Evolutionary conservation across 2,888 invertebrate species (phyloP).

Genomic region (Drosophila meridionalis): DNA sequence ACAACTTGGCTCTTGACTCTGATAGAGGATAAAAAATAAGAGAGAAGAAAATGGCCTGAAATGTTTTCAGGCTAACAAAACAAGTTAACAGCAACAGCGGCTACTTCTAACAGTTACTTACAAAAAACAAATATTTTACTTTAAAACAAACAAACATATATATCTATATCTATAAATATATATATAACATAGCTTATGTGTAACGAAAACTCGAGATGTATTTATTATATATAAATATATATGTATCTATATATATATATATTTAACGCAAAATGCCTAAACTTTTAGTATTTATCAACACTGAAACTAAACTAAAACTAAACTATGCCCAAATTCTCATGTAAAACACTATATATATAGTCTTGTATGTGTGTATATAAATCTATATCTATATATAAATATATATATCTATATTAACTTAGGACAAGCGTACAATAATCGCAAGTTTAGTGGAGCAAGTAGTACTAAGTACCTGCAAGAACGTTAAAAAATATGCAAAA

Average conservation of each 20-base stretch:
- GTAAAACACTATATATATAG: slow-evolving; percentile 22
- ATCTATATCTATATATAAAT: slow-evolving; percentile 8
- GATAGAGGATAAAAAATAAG: background rate
- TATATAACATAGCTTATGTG: slow-evolving; percentile 12
- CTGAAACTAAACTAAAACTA: slow-evolving; percentile 40
- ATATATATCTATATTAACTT: slow-evolving; percentile 13
- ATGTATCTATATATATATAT: slow-evolving; percentile 4
- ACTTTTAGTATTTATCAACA: slow-evolving; percentile 65
- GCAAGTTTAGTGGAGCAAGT: slow-evolving; percentile 71
- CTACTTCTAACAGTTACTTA: slow-evolving; percentile 33
- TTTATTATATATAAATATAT: slow-evolving; percentile 52
- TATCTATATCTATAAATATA: slow-evolving; percentile 19
- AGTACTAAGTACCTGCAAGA: slow-evolving; percentile 78
- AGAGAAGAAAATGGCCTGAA: background rate
- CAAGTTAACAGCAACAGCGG: slow-evolving; percentile 28
- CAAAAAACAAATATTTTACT: slow-evolving; percentile 12
- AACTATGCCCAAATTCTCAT: slow-evolving; percentile 38
- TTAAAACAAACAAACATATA: slow-evolving; percentile 7
- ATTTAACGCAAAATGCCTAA: slow-evolving; percentile 48
- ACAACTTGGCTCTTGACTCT: slow-evolving; percentile 20
- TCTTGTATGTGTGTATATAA: slow-evolving; percentile 2
- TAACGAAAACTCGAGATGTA: slow-evolving; percentile 66
- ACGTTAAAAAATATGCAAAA: slow-evolving; percentile 31
- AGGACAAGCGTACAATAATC: slow-evolving; percentile 80
- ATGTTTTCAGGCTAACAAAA: background rate